Percentiles rank a stretch among this genome's conserved stretches.
Evolutionary conservation across 2,113 vertebrate species (phyloP).

Genomic region (Scomber japonicus): DNA sequence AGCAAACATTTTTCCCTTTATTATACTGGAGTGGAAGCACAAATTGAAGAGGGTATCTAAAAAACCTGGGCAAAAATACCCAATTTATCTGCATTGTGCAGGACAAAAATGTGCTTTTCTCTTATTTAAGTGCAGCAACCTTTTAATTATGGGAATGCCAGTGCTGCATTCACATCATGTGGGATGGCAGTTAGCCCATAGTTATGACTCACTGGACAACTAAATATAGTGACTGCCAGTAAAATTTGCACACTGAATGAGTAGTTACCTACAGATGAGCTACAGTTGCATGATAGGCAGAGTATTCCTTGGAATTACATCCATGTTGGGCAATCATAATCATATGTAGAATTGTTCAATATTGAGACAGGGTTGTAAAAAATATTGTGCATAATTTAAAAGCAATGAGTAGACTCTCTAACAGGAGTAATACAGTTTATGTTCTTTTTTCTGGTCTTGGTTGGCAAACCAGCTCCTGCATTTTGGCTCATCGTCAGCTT

Average conservation of each 20-base stretch:
- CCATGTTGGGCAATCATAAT: background rate
- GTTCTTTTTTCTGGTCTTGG: background rate
- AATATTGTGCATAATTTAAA: background rate
- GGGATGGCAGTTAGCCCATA: slow-evolving; percentile 12
- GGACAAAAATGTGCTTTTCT: background rate
- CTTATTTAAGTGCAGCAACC: background rate
- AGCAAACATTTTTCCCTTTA: background rate
- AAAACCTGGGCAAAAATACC: background rate
- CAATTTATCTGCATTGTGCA: background rate
- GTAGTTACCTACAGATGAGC: background rate
- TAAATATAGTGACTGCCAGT: slow-evolving; percentile 18
- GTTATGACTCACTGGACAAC: slow-evolving; percentile 11
- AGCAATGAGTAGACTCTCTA: background rate
- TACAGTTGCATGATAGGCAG: background rate
- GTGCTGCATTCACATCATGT: slow-evolving; percentile 1
- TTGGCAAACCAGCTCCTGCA: background rate
- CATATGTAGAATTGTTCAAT: no score
- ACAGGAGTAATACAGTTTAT: background rate
- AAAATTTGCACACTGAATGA: background rate
- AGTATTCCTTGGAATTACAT: background rate
- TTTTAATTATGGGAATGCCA: slow-evolving; percentile 40
- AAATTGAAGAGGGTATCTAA: background rate
- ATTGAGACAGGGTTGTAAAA: no score
- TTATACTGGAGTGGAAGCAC: background rate
- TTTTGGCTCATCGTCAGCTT: slow-evolving; percentile 34